Evolutionary conservation across 2,113 vertebrate genomes (phyloP), one percentile per base, ranked within the genome.

Genomic region (Pluvialis apricaria): DNA sequence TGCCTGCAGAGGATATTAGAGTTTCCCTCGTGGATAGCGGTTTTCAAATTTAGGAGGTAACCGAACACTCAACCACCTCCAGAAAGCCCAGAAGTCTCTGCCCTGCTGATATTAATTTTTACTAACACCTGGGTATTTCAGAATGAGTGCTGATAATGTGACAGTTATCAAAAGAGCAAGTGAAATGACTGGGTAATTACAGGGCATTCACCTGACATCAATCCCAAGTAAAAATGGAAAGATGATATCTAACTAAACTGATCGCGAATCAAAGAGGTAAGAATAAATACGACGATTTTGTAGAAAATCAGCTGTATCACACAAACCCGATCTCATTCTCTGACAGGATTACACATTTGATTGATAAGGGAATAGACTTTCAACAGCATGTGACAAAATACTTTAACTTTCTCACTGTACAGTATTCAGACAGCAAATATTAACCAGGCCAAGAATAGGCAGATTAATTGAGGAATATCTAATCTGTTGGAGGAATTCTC

Each of bases 351-450:
- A 95, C 71, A 92, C 42, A 47, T 92, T 86, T 96, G 96, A 96
- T 97, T 97, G 96, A 97, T 96, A 94, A 96, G 80, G 93, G 92
- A 96, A 94, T 86, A 96, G 92, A 94, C 93, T 95, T 96, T 93
- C 94, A 96, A 93, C 87, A 95, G 90, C 82, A 62, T 92, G 85
- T 96, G 94, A 96, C 96, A 96, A 95, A 96, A 96, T 93, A 96
- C 93, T 90, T 96, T 90, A 95, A 32, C 26, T 90, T 78, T 32
- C 92, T 90, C 86, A 49, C 77, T 57, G 79, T 61, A 83, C 58
- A 51, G 78, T 60, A 61, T 77, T 90, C 87, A 88, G 84, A 83
- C 71, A 83, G 93, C 82, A 93, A 90, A 88, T 68, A 92, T 60
- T 83, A 75, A 81, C 73, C 57, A 31, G 71, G 60, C 76, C 91